Evolutionary conservation across 92 coral and sea anemone genomes (phyloP).

Genomic region (Porites lobata): DNA sequence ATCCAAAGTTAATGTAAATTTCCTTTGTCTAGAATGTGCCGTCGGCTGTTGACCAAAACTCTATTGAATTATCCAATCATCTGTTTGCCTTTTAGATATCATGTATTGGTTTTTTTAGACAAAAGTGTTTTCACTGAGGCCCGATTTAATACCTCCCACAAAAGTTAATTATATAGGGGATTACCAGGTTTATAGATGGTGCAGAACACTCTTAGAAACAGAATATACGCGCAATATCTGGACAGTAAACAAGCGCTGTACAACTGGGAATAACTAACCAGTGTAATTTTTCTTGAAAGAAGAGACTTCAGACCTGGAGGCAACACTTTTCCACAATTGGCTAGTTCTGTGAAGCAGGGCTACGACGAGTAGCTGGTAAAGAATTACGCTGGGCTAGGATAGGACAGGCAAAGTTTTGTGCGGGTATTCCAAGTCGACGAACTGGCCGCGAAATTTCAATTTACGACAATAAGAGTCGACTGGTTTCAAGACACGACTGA

Average conservation of each 20-base stretch:
- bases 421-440: not conserved
- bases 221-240: not conserved
- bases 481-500: no score
- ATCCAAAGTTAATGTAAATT: conserved; percentile 9
- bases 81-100: not conserved
- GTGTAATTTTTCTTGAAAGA: not conserved
- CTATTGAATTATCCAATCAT: conserved; percentile 13
- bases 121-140: not conserved
- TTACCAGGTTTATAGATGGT: not conserved
- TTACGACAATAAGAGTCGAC: no score
- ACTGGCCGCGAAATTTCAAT: no score
- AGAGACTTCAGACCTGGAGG: not conserved
- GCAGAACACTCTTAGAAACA: conserved; percentile 5
- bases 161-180: not conserved
- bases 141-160: conserved; percentile 1
- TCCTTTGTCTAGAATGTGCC: conserved; percentile 2
- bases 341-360: not conserved
- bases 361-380: not conserved
- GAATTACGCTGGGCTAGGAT: not conserved
- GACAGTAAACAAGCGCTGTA: conserved; percentile 1
- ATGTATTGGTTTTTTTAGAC: not conserved
- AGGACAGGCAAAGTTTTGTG: not conserved
- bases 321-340: not conserved
- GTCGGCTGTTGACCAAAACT: not conserved
- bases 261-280: not conserved